Percentiles rank a stretch among this genome's conserved stretches.
Conservation (phyloP, 2,888 invertebrate species). For the Amblyjoppa proteus region DNA sequence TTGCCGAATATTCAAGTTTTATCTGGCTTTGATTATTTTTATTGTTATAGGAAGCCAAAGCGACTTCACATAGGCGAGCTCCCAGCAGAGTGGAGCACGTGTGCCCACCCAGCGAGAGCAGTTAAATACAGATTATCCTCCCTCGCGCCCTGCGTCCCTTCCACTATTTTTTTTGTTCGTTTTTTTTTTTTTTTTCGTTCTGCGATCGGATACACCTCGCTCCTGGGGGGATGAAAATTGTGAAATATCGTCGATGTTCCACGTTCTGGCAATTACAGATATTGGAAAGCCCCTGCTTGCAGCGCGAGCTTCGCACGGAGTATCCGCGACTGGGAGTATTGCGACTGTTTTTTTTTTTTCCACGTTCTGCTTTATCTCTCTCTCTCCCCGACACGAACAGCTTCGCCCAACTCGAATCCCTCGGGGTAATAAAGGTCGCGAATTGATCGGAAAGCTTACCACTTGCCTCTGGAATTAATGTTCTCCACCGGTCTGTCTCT, state of each 20-base stretch:
- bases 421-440: conserved; percentile 53
- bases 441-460: conserved; percentile 57
- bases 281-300: conserved; percentile 72
- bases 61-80: neutral
- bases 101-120: conserved; percentile 51
- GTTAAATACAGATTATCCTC: conserved; percentile 71
- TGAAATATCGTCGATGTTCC: conserved; percentile 75
- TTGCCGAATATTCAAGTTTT: neutral
- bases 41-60: neutral
- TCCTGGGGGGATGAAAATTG: conserved; percentile 70
- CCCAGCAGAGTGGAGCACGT: conserved; percentile 15
- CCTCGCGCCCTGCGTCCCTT: conserved; percentile 25
- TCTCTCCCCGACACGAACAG: conserved; percentile 10
- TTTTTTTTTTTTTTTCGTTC: neutral
- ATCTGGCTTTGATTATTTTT: conserved; percentile 31
- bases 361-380: conserved; percentile 63
- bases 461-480: conserved; percentile 52
- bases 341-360: neutral
- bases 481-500: conserved; percentile 11
- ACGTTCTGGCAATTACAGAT: conserved; percentile 76
- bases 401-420: conserved; percentile 44
- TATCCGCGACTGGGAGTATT: conserved; percentile 34
- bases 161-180: conserved; percentile 30
- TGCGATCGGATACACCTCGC: conserved; percentile 36
- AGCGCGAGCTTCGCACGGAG: conserved; percentile 34